Conservation (phyloP, 2,113 vertebrate species). For the Melanostigma gelatinosum region DNA sequence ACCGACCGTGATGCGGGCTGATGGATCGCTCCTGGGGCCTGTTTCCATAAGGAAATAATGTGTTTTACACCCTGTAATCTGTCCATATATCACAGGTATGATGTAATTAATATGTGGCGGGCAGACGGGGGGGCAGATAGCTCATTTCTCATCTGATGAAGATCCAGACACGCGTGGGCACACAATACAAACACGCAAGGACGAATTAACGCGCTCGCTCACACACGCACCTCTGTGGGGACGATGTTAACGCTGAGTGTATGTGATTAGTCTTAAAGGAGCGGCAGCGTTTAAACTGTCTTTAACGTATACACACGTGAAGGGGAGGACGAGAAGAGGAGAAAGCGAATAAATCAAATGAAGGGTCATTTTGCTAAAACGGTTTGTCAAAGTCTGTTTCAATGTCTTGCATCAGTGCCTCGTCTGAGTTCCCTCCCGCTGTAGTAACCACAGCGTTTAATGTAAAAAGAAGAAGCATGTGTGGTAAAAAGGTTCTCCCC, state of each 20-base stretch:
- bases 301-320: conserved; percentile 26
- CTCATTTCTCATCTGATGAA: conserved; percentile 55
- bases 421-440: conserved; percentile 48
- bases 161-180: conserved; percentile 15
- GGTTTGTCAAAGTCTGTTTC: conserved; percentile 74
- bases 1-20: conserved; percentile 62
- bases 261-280: conserved; percentile 54
- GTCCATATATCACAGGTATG: conserved; percentile 77
- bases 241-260: conserved; percentile 51
- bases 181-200: neutral
- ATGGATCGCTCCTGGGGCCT: conserved; percentile 66
- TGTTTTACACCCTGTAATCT: conserved; percentile 74
- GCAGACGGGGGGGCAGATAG: conserved; percentile 14
- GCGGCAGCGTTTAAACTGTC: conserved; percentile 51
- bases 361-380: conserved; percentile 58
- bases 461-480: neutral
- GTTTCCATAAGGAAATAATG: conserved; percentile 76
- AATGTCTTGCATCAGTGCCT: conserved; percentile 74
- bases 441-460: conserved; percentile 8
- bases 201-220: neutral
- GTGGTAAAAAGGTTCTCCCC: neutral
- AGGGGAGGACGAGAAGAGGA: conserved; percentile 20
- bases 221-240: conserved; percentile 3
- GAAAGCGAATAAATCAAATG: conserved; percentile 35
- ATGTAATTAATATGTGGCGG: conserved; percentile 73